Evolutionary conservation across 30 jellyfish, hydroid and myxozoan genomes (phyloP), one percentile per base, ranked within the genome.

Genomic region (Hydractinia echinata): DNA sequence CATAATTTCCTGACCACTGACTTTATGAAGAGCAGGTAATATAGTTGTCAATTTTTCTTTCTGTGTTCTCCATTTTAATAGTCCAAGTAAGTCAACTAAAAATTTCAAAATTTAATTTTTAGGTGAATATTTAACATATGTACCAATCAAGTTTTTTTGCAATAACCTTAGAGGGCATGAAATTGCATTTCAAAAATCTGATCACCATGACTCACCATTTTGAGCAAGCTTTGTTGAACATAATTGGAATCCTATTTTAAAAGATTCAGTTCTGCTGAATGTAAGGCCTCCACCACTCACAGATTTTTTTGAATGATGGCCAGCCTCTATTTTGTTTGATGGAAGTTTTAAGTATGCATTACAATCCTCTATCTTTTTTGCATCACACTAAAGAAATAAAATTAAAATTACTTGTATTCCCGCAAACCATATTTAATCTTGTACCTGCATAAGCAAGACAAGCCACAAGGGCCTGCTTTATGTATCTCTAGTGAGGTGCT

Each of bases 141-240:
- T 30, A 30, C 44, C 44, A 30, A 30, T 30, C 44, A 30, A 2
- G 44, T 1, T 30, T 30, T 30, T 30, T 30, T 30, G 44, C 44
- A 1, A 30, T 30, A 30, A 30, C 44, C 44, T 30, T 30, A 30
- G 44, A 30, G 1, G 44, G 44, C 44, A 30, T 30, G 44, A 30
- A 30, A 30, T 30, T 30, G 1, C 44, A 30, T 30, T 30, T 30
- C 2, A 1, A 30, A 30, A 30, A 30, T 30, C 44, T 30, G 44
- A 30, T 30, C 44, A 30, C 44, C 1, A 80, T 16, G 4, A 60
- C 91, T 53, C 67, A 93, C 99, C 99, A 84, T 93, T 93, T 62
- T 93, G 99, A 1, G 99, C 99, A 19, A 93, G 86, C 72, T 93
- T 93, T 16, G 99, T 93, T 7, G 99, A 93, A 88, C 99, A 93